Evolutionary conservation across 2,888 invertebrate genomes (phyloP), one percentile per base, ranked within the genome.

Genomic region (Rhimphoctona megacephalus): DNA sequence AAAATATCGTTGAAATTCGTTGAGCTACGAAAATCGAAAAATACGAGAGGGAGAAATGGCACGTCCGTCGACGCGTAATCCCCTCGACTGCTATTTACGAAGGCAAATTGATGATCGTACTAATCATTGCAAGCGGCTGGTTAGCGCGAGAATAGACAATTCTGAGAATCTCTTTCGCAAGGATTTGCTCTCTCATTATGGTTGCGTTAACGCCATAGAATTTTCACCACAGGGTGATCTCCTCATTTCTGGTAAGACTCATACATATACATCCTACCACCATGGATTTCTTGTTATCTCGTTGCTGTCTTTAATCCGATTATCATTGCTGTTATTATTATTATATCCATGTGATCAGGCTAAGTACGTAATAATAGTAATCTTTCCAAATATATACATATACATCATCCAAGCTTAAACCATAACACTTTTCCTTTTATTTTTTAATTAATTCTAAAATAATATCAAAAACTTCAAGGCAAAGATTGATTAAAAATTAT

Each of bases 121-220:
- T 85, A 94, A 95, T 93, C 95, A 96, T 88, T 96, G 96, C 93
- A 95, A 96, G 83, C 95, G 95, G 87, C 95, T 97, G 88, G 96
- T 96, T 84, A 94, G 94, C 89, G 94, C 95, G 86, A 96, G 97
- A 87, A 95, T 97, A 87, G 95, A 95, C 82, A 95, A 95, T 85
- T 97, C 97, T 9, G 96, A 96, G 93, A 97, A 97, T 95, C 95
- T 98, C 64, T 98, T 96, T 94, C 96, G 97, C 90, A 97, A 97
- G 92, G 98, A 99, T 95, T 96, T 99, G 83, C 95, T 97, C 89
- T 97, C 98, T 89, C 99, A 99, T 95, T 99, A 97, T 95, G 99
- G 99, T 92, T 99, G 99, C 96, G 98, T 99, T 83, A 99, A 99
- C 95, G 98, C 99, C 88, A 97, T 99, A 91, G 99, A 99, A 95